A percentile compares a stretch with the other conserved stretches of the same genome.
phyloP scores from a whole-genome alignment of 2,888 invertebrate genomes.

The Pteria penguin region DNA sequence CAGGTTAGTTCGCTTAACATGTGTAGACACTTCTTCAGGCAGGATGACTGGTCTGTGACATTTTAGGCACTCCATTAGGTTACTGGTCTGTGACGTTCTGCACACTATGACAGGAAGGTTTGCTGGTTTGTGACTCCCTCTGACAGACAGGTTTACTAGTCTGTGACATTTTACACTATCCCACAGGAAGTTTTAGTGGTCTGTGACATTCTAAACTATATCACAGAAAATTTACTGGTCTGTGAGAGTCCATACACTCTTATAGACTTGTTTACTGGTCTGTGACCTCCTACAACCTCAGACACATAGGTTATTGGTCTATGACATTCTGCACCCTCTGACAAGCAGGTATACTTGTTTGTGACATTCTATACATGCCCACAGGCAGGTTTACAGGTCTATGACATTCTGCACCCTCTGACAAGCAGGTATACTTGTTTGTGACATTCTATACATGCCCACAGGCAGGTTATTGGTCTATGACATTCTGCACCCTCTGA shows the following conservation, averaged over 20 bases:
- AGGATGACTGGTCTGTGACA: neutral
- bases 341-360: conserved; percentile 60
- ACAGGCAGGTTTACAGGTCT: conserved; percentile 37
- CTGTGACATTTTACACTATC: neutral
- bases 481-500: neutral
- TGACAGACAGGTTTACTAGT: conserved; percentile 58
- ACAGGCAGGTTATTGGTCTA: neutral
- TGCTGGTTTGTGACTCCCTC: conserved; percentile 64
- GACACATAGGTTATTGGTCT: conserved; percentile 58
- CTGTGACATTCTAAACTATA: conserved; percentile 48
- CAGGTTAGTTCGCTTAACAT: conserved; percentile 52
- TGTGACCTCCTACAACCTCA: neutral
- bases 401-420: conserved; percentile 4
- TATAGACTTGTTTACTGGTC: conserved; percentile 48
- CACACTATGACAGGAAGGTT: conserved; percentile 64
- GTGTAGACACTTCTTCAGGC: neutral
- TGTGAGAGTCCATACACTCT: neutral
- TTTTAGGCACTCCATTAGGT: conserved; percentile 19
- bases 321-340: conserved; percentile 64
- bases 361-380: conserved; percentile 63
- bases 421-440: neutral
- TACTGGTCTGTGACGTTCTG: conserved; percentile 61
- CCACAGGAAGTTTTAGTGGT: neutral
- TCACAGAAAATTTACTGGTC: neutral
- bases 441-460: conserved; percentile 49